Percentiles rank a stretch among this genome's conserved stretches.
Evolutionary conservation across 35 echinoderm and acorn worm genomes (phyloP).

Genomic region (Apostichopus japonicus): DNA sequence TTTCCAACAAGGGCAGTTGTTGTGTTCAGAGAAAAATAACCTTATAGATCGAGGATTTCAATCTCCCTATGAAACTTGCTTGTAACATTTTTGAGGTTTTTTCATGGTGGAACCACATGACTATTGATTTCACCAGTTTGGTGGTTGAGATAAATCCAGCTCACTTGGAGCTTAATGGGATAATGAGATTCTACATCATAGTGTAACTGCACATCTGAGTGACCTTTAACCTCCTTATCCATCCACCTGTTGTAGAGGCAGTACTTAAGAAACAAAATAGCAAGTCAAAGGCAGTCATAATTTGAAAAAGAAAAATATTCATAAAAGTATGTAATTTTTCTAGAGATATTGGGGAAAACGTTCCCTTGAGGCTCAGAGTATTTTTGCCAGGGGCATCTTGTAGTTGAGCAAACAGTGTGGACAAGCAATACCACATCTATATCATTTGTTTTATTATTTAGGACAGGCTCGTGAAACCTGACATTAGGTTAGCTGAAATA

Average conservation of each 20-base stretch:
- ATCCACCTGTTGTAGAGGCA: neutral
- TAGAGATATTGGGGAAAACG: neutral
- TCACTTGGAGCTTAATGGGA: conserved; percentile 28
- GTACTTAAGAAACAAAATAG: neutral
- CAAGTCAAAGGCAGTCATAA: no score
- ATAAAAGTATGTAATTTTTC: neutral
- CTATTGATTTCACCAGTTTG: neutral
- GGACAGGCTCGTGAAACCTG: no score
- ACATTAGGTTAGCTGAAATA: no score
- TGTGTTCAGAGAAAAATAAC: no score
- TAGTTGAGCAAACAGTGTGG: no score
- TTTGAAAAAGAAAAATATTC: no score
- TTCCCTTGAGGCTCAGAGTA: neutral
- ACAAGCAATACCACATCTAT: no score
- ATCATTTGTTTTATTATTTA: no score
- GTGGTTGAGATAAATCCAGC: conserved; percentile 17
- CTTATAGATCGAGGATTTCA: neutral
- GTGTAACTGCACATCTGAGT: neutral
- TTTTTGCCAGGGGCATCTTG: no score
- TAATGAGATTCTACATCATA: conserved; percentile 10
- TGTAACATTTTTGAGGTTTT: neutral
- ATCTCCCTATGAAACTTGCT: neutral
- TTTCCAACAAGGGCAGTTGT: no score
- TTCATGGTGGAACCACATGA: neutral
- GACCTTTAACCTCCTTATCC: neutral